phyloP scores from a whole-genome alignment of 2,888 invertebrate genomes.

The Tenthredo notha region DNA sequence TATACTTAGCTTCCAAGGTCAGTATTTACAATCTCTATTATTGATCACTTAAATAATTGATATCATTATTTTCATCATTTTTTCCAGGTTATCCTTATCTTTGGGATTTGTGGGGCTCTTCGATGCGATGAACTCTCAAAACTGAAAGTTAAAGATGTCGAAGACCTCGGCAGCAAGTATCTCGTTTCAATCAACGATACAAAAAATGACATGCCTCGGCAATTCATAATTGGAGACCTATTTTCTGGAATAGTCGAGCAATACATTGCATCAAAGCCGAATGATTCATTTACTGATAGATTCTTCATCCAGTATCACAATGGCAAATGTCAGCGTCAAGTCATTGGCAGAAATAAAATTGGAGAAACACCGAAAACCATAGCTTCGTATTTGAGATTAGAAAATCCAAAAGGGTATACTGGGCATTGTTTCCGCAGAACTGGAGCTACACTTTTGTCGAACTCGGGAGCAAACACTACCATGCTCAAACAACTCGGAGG shows the following conservation, averaged over 20 bases:
- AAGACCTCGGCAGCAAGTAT: conserved; percentile 57
- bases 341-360: conserved; percentile 58
- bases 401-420: conserved; percentile 56
- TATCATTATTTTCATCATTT: conserved; percentile 48
- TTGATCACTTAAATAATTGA: conserved; percentile 24
- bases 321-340: conserved; percentile 58
- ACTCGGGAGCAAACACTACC: conserved; percentile 57
- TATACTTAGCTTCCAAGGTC: conserved; percentile 58
- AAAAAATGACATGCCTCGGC: conserved; percentile 58
- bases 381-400: conserved; percentile 56
- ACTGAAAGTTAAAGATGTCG: conserved; percentile 56
- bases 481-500: conserved; percentile 60
- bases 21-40: conserved; percentile 50
- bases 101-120: conserved; percentile 59
- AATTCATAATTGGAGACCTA: conserved; percentile 58
- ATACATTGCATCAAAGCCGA: conserved; percentile 55
- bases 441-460: conserved; percentile 58
- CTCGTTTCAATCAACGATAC: conserved; percentile 57
- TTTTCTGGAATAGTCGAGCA: conserved; percentile 58
- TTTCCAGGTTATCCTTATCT: conserved; percentile 59
- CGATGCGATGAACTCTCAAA: conserved; percentile 58
- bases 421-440: conserved; percentile 60
- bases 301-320: conserved; percentile 59
- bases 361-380: conserved; percentile 58
- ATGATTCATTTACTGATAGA: conserved; percentile 57